These are phyloP conservation scores for Laticauda colubrina DNA, from an alignment of 2,113 vertebrate species.

Conservation along the genomic window DNA sequence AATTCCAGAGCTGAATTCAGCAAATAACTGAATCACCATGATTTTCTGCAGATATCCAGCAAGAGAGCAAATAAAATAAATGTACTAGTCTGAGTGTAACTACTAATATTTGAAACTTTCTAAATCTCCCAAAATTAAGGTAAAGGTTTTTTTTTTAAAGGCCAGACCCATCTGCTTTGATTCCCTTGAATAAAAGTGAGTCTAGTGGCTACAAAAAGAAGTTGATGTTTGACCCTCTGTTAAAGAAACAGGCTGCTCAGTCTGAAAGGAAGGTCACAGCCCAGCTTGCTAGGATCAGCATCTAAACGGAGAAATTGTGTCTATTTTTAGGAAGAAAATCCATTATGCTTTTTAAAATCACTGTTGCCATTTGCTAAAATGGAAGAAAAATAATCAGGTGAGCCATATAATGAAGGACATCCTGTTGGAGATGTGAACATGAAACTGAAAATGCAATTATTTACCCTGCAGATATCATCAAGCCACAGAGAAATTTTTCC, in stretches of 20 bases:
- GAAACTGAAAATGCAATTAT: background rate
- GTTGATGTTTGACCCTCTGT: background rate
- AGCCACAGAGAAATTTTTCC: background rate
- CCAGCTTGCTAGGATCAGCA: background rate
- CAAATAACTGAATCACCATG: background rate
- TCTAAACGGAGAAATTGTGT: background rate
- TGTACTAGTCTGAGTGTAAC: background rate
- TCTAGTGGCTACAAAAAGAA: background rate
- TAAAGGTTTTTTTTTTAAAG: background rate
- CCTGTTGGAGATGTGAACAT: background rate
- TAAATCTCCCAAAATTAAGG: background rate
- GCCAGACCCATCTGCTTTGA: background rate
- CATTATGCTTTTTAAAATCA: background rate
- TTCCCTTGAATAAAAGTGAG: background rate
- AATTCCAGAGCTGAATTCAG: background rate
- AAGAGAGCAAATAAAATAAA: background rate
- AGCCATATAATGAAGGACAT: background rate
- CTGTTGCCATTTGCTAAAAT: background rate
- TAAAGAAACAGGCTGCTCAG: background rate
- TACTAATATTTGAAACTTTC: background rate
- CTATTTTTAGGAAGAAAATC: background rate
- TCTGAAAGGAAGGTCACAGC: background rate
- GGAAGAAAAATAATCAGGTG: background rate
- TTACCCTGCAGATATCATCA: background rate
- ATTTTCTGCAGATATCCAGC: background rate